These are phyloP conservation scores for Pterocles orientalis DNA, from an alignment of 2,113 vertebrate species.

Conservation along the genomic window DNA sequence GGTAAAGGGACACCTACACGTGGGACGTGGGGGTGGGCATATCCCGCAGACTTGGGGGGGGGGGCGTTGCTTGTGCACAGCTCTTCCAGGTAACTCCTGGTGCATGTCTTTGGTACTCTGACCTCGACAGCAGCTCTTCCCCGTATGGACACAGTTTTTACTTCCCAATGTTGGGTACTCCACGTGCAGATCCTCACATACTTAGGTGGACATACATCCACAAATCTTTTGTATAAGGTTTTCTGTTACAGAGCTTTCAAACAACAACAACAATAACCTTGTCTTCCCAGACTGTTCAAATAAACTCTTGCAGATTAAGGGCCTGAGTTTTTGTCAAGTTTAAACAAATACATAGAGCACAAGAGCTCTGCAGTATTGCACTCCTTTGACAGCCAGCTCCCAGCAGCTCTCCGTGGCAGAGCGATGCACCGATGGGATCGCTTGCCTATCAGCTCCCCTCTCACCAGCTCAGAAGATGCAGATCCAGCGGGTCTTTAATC, in stretches of 20 bases:
- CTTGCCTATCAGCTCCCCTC: not conserved
- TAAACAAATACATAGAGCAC: not conserved
- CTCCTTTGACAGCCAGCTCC: not conserved
- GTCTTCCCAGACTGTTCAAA: constrained; percentile 24
- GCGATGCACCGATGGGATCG: accelerated
- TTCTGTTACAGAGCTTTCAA: not conserved
- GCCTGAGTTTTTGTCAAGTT: constrained; percentile 30
- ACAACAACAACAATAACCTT: not conserved
- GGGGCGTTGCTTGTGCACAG: not conserved
- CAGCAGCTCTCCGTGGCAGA: not conserved
- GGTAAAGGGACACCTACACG: not conserved
- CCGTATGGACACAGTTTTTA: not conserved
- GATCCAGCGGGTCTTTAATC: constrained; percentile 32
- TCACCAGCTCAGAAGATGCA: not conserved
- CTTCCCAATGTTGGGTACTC: not conserved
- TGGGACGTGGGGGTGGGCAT: not conserved
- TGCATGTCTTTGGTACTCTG: not conserved
- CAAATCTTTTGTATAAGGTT: not conserved
- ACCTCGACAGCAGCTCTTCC: not conserved
- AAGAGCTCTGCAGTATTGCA: not conserved
- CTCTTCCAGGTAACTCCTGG: not conserved
- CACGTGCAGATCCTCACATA: not conserved
- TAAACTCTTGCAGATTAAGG: constrained; percentile 48
- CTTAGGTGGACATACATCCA: not conserved
- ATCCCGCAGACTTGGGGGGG: accelerated